Conservation (phyloP, 30 jellyfish, hydroid and myxozoan species). For the Aurelia coerulea region DNA sequence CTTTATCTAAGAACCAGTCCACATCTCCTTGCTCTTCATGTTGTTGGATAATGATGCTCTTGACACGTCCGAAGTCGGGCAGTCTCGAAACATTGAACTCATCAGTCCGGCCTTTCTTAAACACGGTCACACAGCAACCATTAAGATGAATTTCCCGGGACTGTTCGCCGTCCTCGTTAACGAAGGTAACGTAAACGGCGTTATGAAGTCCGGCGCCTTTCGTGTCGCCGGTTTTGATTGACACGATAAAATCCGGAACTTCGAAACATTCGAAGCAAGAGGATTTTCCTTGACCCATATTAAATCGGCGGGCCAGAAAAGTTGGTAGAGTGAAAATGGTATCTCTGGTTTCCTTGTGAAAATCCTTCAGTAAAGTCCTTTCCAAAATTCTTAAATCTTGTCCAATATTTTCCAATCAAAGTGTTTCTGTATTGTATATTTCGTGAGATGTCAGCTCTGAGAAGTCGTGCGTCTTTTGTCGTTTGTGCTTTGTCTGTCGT, state of each 20-base stretch:
- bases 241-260: constrained; percentile 85
- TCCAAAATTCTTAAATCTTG: not conserved
- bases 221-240: constrained; percentile 96
- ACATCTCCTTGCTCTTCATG: constrained; percentile 95
- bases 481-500: no score
- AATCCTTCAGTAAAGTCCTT: not conserved
- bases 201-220: constrained; percentile 99
- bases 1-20: constrained; percentile 91
- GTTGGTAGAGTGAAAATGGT: no score
- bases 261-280: constrained; percentile 93
- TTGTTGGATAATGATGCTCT: constrained; percentile 68
- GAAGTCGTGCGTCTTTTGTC: no score
- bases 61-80: constrained; percentile 81
- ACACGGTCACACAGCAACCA: constrained; percentile 98
- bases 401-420: no score
- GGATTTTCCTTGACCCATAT: constrained; percentile 88
- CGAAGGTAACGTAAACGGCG: constrained; percentile 70
- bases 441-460: no score
- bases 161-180: constrained; percentile 77
- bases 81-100: constrained; percentile 77
- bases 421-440: no score
- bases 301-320: no score
- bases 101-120: constrained; percentile 90
- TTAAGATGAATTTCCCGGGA: constrained; percentile 83
- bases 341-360: no score